phyloP scores from a whole-genome alignment of 2,888 invertebrate genomes.

The Eupithecia centaureata region DNA sequence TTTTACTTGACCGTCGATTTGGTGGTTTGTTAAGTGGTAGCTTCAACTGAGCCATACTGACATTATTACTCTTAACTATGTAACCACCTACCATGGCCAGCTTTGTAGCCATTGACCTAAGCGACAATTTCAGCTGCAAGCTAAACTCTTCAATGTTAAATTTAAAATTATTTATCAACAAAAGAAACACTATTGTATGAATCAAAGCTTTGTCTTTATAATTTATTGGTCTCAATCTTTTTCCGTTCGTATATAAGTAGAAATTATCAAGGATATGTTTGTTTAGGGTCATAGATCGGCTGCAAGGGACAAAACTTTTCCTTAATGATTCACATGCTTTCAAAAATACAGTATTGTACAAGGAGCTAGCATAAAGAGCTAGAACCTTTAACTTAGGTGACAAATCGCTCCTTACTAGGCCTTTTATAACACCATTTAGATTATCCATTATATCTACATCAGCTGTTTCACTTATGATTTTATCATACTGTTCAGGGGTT shows the following conservation, averaged over 20 bases:
- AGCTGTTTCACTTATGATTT: conserved; percentile 62
- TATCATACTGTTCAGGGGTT: conserved; percentile 66
- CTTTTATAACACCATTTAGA: conserved; percentile 45
- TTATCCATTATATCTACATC: conserved; percentile 49
- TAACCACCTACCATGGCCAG: conserved; percentile 64
- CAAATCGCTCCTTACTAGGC: conserved; percentile 48
- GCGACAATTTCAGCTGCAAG: conserved; percentile 58
- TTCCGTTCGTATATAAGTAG: conserved; percentile 51
- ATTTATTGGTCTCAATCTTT: conserved; percentile 57
- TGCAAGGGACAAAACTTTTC: conserved; percentile 60
- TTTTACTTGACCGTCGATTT: conserved; percentile 23
- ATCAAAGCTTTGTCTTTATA: conserved; percentile 72
- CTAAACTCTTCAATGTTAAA: conserved; percentile 63
- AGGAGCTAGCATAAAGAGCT: conserved; percentile 62
- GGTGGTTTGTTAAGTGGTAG: conserved; percentile 53
- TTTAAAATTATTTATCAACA: conserved; percentile 68
- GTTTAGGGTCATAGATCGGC: conserved; percentile 63
- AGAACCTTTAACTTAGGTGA: conserved; percentile 55
- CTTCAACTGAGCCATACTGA: conserved; percentile 67
- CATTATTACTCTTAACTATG: conserved; percentile 50
- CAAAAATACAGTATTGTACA: conserved; percentile 19
- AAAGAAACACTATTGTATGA: conserved; percentile 66
- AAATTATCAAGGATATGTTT: conserved; percentile 63
- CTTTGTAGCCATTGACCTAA: conserved; percentile 57
- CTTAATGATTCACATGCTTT: conserved; percentile 9